These are phyloP conservation scores for Campoletis sonorensis DNA, from an alignment of 1,140 invertebrate genomes.

Conservation along the genomic window DNA sequence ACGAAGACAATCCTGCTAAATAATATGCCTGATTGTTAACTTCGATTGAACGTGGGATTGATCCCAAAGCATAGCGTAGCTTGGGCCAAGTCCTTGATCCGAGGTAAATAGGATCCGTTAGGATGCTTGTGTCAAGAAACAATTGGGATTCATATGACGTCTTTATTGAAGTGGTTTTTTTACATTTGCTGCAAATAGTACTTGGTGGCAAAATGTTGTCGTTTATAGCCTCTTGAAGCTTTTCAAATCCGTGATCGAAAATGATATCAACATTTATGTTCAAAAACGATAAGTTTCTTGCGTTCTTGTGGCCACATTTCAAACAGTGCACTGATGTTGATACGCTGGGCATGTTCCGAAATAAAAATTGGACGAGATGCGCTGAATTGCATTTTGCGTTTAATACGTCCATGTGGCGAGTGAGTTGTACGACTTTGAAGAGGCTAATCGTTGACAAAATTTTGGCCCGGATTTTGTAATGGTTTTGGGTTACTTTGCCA, in stretches of 20 bases:
- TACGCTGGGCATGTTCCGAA: constrained; percentile 25
- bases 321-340: constrained; percentile 7
- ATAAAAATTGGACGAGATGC: constrained; percentile 29
- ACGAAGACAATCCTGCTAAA: neutral
- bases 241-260: constrained; percentile 5
- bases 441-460: neutral
- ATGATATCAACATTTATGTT: constrained; percentile 25
- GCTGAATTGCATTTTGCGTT: constrained; percentile 25
- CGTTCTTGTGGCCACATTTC: constrained; percentile 3
- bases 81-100: neutral
- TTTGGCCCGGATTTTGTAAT: neutral
- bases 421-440: neutral
- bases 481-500: neutral
- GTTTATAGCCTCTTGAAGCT: constrained; percentile 2
- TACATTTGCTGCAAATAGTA: constrained; percentile 1
- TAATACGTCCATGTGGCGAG: constrained; percentile 1
- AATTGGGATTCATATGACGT: constrained; percentile 31
- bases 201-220: constrained; percentile 7
- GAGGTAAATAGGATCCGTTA: constrained; percentile 14
- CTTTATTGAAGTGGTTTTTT: neutral
- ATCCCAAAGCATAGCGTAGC: neutral
- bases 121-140: constrained; percentile 30
- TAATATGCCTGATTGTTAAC: neutral
- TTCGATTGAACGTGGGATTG: constrained; percentile 9
- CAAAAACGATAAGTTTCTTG: constrained; percentile 13